phyloP scores from a whole-genome alignment of 2,888 invertebrate genomes.

The Drosophila mimica region DNA sequence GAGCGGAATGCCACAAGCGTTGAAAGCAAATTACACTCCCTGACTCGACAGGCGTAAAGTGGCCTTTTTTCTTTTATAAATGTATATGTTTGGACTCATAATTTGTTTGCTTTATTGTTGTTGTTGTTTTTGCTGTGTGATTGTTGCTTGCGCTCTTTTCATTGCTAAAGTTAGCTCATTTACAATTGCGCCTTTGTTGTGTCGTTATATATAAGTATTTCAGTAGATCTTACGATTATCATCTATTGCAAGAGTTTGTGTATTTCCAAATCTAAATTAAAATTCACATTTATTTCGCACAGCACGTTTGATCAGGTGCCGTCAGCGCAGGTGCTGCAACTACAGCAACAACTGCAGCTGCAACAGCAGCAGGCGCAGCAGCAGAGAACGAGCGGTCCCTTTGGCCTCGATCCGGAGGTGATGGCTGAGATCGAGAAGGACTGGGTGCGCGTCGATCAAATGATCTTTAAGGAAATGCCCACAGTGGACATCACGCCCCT shows the following conservation, averaged over 20 bases:
- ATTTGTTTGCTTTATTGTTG: conserved; percentile 35
- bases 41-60: conserved; percentile 77
- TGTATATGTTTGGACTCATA: conserved; percentile 4
- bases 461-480: conserved; percentile 84
- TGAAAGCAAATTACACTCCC: conserved; percentile 55
- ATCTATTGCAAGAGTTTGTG: background rate
- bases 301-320: conserved; percentile 83
- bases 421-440: conserved; percentile 89
- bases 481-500: conserved; percentile 83
- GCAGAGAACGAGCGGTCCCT: conserved; percentile 89
- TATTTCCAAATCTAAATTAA: background rate
- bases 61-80: conserved; percentile 51
- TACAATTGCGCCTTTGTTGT: conserved; percentile 37
- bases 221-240: conserved; percentile 2
- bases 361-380: conserved; percentile 83
- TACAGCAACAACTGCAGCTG: conserved; percentile 68
- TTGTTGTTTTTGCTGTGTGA: conserved; percentile 29
- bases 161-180: conserved; percentile 27
- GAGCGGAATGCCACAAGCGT: conserved; percentile 57
- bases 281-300: background rate
- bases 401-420: conserved; percentile 90
- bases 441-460: conserved; percentile 84
- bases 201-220: conserved; percentile 20
- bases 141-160: conserved; percentile 39
- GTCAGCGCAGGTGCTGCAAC: conserved; percentile 81